These are phyloP conservation scores for Drosophila nigritarsus DNA, from an alignment of 2,888 invertebrate species.

Conservation along the genomic window DNA sequence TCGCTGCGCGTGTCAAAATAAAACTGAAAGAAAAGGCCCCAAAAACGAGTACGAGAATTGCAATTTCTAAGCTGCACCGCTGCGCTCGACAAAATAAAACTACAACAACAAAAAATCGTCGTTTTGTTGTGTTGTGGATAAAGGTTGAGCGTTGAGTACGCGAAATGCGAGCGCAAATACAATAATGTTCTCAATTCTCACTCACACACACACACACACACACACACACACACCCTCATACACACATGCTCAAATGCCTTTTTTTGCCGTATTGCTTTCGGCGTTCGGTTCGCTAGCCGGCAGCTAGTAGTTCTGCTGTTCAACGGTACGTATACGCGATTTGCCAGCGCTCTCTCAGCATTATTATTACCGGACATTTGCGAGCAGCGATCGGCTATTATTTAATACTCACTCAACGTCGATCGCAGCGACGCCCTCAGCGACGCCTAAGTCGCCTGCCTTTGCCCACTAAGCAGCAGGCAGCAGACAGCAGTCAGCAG, in stretches of 20 bases:
- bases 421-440: conserved; percentile 4
- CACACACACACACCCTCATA: conserved; percentile 11
- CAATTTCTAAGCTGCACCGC: conserved; percentile 73
- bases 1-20: conserved; percentile 72
- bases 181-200: conserved; percentile 45
- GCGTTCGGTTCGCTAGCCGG: conserved; percentile 38
- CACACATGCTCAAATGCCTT: conserved; percentile 7
- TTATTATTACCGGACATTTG: conserved; percentile 54
- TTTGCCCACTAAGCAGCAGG: conserved; percentile 8
- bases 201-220: conserved; percentile 14
- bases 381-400: conserved; percentile 62
- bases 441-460: conserved; percentile 4
- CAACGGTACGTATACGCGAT: conserved; percentile 73
- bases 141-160: conserved; percentile 49
- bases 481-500: not conserved
- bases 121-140: conserved; percentile 56
- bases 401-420: conserved; percentile 64
- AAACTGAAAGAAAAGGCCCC: conserved; percentile 73
- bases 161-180: conserved; percentile 55
- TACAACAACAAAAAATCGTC: conserved; percentile 7
- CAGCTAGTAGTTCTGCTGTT: conserved; percentile 29
- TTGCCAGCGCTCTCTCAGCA: conserved; percentile 51
- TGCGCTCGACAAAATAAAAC: conserved; percentile 28
- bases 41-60: conserved; percentile 64
- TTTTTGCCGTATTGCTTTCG: conserved; percentile 27